Conservation (phyloP, 2,888 invertebrate genomes). For the Pristionchus entomophagus region DNA sequence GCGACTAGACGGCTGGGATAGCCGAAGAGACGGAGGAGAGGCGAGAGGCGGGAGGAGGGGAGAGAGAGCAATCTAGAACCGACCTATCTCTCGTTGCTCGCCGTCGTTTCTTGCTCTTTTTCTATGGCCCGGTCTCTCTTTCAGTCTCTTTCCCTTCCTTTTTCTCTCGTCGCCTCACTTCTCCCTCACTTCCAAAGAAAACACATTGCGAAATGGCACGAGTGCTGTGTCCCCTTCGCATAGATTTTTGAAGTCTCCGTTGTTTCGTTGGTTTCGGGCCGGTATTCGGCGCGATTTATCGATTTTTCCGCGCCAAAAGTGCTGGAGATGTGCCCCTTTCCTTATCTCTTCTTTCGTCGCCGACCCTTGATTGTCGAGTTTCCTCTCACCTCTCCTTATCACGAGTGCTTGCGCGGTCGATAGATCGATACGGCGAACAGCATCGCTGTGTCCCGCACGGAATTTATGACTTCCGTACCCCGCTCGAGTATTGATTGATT, state of each 20-base stretch:
- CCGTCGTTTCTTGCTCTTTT: not conserved
- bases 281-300: not conserved
- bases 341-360: not conserved
- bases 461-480: not conserved
- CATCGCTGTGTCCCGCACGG: not conserved
- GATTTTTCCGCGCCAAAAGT: not conserved
- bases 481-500: not conserved
- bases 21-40: not conserved
- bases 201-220: constrained; percentile 27
- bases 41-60: constrained; percentile 7
- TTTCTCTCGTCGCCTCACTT: not conserved
- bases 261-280: not conserved
- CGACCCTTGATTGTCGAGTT: not conserved
- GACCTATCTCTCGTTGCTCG: not conserved
- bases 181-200: not conserved
- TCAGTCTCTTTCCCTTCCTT: constrained; percentile 20
- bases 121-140: not conserved
- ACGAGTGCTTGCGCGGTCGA: not conserved
- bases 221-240: not conserved
- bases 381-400: not conserved
- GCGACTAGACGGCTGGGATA: not conserved
- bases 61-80: constrained; percentile 4
- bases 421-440: not conserved
- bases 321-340: not conserved
- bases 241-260: not conserved